Percentiles rank a stretch among this genome's conserved stretches.
These are phyloP conservation scores for Antrozous pallidus DNA, from an alignment of 2,797 vertebrate species.

Conservation along the genomic window DNA sequence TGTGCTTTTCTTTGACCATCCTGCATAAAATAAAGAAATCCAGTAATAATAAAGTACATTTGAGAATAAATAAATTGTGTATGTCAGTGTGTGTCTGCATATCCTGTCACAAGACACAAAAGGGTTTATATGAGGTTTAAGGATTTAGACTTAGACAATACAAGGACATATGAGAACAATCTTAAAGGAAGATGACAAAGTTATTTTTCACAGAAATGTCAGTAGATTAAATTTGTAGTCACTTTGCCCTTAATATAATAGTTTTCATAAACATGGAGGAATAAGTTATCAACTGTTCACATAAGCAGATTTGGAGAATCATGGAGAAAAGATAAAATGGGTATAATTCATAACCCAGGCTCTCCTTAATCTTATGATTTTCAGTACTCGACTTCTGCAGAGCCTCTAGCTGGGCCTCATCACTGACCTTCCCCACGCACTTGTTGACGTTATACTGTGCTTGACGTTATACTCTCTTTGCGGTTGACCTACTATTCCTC, in stretches of 20 bases:
- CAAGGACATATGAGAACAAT: conserved; percentile 42
- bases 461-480: neutral
- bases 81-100: too few species aligned
- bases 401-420: neutral
- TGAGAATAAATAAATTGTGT: neutral
- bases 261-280: conserved; percentile 69
- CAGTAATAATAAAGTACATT: neutral
- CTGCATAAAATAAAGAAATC: conserved; percentile 38
- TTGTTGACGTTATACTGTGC: neutral
- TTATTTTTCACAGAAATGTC: conserved; percentile 69
- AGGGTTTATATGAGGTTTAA: neutral
- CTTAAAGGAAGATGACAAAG: conserved; percentile 49
- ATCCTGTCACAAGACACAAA: conserved; percentile 3
- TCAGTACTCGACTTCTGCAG: neutral
- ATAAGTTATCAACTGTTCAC: conserved; percentile 65
- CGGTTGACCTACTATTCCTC: neutral
- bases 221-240: conserved; percentile 67
- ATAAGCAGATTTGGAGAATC: conserved; percentile 69
- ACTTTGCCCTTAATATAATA: conserved; percentile 61
- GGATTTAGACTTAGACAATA: neutral
- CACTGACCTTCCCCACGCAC: conserved; percentile 6
- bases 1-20: neutral
- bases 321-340: conserved; percentile 57
- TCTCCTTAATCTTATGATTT: conserved; percentile 24
- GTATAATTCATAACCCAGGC: conserved; percentile 56